phyloP scores from a whole-genome alignment of 2,113 vertebrate genomes.

The Cichladusa arquata region DNA sequence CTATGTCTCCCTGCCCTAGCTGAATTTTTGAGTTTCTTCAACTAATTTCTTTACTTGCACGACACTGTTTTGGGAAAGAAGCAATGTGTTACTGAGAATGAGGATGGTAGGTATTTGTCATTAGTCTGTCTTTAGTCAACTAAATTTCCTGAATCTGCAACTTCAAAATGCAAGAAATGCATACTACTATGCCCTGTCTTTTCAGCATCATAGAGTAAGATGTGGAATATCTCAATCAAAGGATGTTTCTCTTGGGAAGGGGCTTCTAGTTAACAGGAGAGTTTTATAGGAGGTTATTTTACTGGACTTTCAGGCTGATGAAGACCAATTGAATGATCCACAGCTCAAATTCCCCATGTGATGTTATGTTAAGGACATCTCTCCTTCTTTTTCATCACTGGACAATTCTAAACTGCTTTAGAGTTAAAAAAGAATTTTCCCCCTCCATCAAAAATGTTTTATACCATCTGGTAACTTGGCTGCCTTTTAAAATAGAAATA shows the following conservation, averaged over 20 bases:
- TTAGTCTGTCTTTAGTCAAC: neutral
- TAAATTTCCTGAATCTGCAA: neutral
- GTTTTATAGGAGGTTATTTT: neutral
- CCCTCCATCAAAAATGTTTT: neutral
- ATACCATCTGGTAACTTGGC: neutral
- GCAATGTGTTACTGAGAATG: neutral
- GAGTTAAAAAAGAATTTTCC: neutral
- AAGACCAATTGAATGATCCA: neutral
- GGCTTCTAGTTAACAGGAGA: neutral
- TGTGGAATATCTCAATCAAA: neutral
- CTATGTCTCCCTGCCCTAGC: neutral
- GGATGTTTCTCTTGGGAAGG: neutral
- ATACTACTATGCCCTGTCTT: neutral
- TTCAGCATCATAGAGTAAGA: neutral
- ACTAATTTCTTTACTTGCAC: neutral
- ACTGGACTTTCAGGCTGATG: neutral
- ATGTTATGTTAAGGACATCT: neutral
- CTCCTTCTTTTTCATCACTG: neutral
- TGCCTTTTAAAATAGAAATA: neutral
- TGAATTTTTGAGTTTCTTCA: neutral
- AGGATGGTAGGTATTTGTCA: neutral
- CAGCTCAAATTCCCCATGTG: neutral
- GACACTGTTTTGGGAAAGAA: neutral
- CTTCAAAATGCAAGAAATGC: neutral
- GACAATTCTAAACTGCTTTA: neutral